Percentiles rank a stretch among this genome's conserved stretches.
Evolutionary conservation across 2,113 vertebrate species (phyloP).

Genomic region (Danio rerio): GRCz12tu NC_133185.1:9705001-9705500

Average conservation of each 20-base stretch:
- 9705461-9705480: constrained; percentile 40
- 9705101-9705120: too few relatives aligned
- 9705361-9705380: constrained; percentile 32
- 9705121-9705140: too few relatives aligned
- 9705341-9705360: background rate
- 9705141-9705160: too few relatives aligned
- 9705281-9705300: constrained; percentile 9
- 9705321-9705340: constrained; percentile 34
- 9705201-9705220: background rate
- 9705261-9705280: background rate
- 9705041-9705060: too few relatives aligned
- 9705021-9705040: too few relatives aligned
- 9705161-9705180: too few relatives aligned
- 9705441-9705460: constrained; percentile 20
- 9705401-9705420: constrained; percentile 53
- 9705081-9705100: too few relatives aligned
- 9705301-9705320: constrained; percentile 9
- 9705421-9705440: constrained; percentile 24
- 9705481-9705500: constrained; percentile 15
- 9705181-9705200: background rate
- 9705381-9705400: constrained; percentile 55
- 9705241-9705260: background rate
- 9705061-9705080: too few relatives aligned
- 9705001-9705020: too few relatives aligned
- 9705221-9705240: too few relatives aligned